Percentiles rank a stretch among this genome's conserved stretches.
Conservation (phyloP, 1,140 invertebrate species). For the Bombus impatiens region DNA sequence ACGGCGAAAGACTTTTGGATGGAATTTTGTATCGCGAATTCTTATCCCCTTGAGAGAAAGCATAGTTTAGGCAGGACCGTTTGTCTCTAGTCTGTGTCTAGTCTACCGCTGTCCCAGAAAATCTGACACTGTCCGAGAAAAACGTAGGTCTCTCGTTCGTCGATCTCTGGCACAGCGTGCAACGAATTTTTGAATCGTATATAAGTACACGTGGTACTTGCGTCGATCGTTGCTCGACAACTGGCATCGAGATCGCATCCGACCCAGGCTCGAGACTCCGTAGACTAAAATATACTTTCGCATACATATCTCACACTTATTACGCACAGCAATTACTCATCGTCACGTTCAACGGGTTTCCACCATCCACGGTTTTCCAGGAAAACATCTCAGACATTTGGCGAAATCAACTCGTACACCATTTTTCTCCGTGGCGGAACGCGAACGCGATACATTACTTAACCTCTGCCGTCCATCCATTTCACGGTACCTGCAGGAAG, state of each 20-base stretch:
- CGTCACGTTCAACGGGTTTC: neutral
- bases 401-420: neutral
- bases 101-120: too few species aligned
- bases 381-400: neutral
- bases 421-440: neutral
- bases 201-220: too few species aligned
- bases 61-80: too few species aligned
- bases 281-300: neutral
- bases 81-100: too few species aligned
- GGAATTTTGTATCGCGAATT: too few species aligned
- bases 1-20: neutral
- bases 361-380: too few species aligned
- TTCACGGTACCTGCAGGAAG: neutral
- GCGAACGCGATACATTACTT: constrained; percentile 1
- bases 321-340: neutral
- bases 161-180: too few species aligned
- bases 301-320: neutral
- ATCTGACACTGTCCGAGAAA: too few species aligned
- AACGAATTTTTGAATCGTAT: fast-evolving
- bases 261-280: neutral
- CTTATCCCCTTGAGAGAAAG: too few species aligned
- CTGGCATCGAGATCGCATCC: neutral
- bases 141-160: too few species aligned
- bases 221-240: too few species aligned
- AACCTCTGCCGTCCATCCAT: constrained; percentile 4